Evolutionary conservation across 2,888 invertebrate genomes (phyloP), one percentile per base, ranked within the genome.

Genomic region (Drosophila atripex): DNA sequence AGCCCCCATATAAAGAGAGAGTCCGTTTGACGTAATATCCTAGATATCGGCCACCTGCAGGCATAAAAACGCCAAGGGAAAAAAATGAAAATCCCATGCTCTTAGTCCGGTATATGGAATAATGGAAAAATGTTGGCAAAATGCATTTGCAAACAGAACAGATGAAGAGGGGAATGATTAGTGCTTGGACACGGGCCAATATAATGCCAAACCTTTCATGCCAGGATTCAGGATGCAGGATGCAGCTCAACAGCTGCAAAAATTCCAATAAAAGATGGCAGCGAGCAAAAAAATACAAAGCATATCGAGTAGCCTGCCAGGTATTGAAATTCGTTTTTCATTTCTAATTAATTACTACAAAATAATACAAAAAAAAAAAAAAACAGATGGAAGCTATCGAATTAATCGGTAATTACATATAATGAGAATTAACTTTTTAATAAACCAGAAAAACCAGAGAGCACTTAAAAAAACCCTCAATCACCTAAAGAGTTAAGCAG

Each of bases 181-280:
- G 39, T 41, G 39, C 39, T 18, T 0, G 39, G 18, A 18, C 39
- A 41, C 39, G 39, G 39, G 39, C 39, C 39, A 41, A 14, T 41
- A 18, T 35, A 35, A 35, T 35, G n/a, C 35, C 35, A 18, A 41
- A 18, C 39, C 39, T 41, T 41, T 41, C 16, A 18, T 16, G 39
- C 18, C 39, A 18, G 39, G 16, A 41, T 11, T 2, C 39, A 18
- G 18, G 39, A 2, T 8, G 16, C 39, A 16, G 16, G 35, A n/a
- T 35, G 6, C 35, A 32, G 2, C 28, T 28, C 28, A 6, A 32
- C 5, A 12, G n/a, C n/a, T 7, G 6, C 1, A 35, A 35, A n/a
- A n/a, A 35, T 35, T 35, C 35, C 35, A 35, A 7, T 35, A 7
- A n/a, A n/a, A n/a, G n/a, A n/a, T 35, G n/a, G 1, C 16, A 41